These are phyloP conservation scores for Falco novaeseelandiae DNA, from an alignment of 2,797 vertebrate species.

Conservation along the genomic window DNA sequence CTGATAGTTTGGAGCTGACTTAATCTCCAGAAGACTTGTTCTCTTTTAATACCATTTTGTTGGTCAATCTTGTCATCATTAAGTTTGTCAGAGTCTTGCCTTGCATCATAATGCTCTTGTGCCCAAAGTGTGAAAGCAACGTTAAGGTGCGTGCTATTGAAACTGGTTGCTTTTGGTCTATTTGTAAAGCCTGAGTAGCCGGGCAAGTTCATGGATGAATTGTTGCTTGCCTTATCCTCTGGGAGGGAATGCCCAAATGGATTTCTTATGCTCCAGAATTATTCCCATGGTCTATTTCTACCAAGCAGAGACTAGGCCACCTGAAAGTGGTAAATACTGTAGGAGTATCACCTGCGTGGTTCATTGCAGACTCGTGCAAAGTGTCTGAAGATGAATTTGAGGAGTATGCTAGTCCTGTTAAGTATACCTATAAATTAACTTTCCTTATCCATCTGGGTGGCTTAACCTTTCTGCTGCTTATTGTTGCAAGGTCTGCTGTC, in stretches of 20 bases:
- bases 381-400: not conserved
- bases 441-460: not conserved
- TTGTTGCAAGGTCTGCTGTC: not conserved
- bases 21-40: not conserved
- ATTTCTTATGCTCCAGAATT: not conserved
- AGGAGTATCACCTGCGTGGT: not conserved
- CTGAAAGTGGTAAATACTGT: not conserved
- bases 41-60: not conserved
- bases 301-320: not conserved
- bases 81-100: not conserved
- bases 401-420: not conserved
- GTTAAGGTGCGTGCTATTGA: not conserved
- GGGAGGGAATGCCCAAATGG: not conserved
- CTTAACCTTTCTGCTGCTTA: not conserved
- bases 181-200: not conserved
- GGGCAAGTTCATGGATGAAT: not conserved
- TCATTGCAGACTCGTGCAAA: not conserved
- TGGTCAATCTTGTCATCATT: accelerated
- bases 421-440: not conserved
- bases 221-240: not conserved
- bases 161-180: not conserved
- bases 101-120: not conserved
- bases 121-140: not conserved
- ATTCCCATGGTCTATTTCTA: not conserved
- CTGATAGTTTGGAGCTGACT: not conserved